Percentiles rank a stretch among this genome's conserved stretches.
Conservation (phyloP, 1,140 invertebrate genomes). For the Bombus confusus region DNA sequence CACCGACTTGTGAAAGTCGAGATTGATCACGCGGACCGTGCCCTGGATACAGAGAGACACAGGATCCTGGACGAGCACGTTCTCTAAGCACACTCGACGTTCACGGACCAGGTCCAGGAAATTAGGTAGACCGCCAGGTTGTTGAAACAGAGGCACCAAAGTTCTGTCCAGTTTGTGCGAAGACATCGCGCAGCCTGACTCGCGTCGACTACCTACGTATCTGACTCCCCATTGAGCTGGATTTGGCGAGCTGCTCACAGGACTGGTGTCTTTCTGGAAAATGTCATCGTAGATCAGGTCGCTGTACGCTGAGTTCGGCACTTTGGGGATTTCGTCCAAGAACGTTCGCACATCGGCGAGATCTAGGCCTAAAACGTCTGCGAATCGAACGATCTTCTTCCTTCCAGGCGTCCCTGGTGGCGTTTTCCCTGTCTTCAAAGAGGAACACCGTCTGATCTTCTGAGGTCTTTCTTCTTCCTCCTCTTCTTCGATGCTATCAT, state of each 20-base stretch:
- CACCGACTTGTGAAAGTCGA: slow-evolving; percentile 96
- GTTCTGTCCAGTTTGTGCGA: slow-evolving; percentile 81
- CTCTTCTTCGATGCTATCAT: slow-evolving; percentile 69
- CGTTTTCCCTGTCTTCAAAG: slow-evolving; percentile 94
- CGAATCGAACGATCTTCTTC: slow-evolving; percentile 98
- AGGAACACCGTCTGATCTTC: slow-evolving; percentile 90
- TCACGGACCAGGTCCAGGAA: slow-evolving; percentile 91
- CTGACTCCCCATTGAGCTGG: slow-evolving; percentile 61
- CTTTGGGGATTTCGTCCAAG: slow-evolving; percentile 93
- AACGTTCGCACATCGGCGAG: slow-evolving; percentile 95
- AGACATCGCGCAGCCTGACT: not conserved
- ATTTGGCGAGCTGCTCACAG: slow-evolving; percentile 10
- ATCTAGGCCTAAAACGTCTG: slow-evolving; percentile 96
- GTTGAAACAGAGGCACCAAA: slow-evolving; percentile 90
- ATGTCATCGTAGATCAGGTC: slow-evolving; percentile 85
- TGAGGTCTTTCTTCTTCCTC: slow-evolving; percentile 82
- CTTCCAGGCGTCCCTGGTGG: slow-evolving; percentile 93
- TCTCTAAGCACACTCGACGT: slow-evolving; percentile 92
- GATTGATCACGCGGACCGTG: slow-evolving; percentile 92
- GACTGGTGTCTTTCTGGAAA: slow-evolving; percentile 57
- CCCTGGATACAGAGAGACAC: slow-evolving; percentile 91
- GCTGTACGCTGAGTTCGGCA: slow-evolving; percentile 92
- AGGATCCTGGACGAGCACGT: slow-evolving; percentile 88
- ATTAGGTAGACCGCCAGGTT: slow-evolving; percentile 88
- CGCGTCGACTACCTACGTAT: slow-evolving; percentile 45